Evolutionary conservation across 2,797 vertebrate genomes (phyloP).

Genomic region (Macropus fuliginosus): DNA sequence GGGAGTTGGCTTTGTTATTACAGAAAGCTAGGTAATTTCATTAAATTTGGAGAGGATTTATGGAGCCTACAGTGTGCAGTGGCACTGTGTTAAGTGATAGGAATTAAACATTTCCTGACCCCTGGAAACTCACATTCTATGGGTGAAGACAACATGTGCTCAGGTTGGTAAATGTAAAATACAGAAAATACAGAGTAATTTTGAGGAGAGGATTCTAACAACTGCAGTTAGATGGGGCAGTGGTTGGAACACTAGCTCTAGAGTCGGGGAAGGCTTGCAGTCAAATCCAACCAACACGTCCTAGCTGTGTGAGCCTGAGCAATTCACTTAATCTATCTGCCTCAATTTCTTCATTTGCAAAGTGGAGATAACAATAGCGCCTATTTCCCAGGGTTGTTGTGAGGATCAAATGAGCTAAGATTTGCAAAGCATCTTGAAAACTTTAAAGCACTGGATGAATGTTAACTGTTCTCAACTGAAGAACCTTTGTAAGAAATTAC

Average conservation of each 20-base stretch:
- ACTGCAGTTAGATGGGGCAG: neutral
- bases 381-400: neutral
- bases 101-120: neutral
- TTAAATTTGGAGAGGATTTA: neutral
- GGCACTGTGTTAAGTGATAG: neutral
- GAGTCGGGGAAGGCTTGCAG: neutral
- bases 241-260: neutral
- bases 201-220: neutral
- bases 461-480: neutral
- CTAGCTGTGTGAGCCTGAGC: neutral
- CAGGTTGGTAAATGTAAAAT: neutral
- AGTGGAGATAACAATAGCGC: neutral
- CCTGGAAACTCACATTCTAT: neutral
- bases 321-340: neutral
- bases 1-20: constrained; percentile 5
- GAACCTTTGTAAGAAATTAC: neutral
- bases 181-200: neutral
- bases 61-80: neutral
- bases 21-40: neutral
- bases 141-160: neutral
- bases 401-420: neutral
- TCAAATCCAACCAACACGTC: neutral
- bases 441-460: neutral
- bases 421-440: neutral
- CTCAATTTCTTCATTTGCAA: neutral